Evolutionary conservation across 2,113 vertebrate species (phyloP), one percentile per base, ranked within the genome.

Genomic region (Urocolius indicus): DNA sequence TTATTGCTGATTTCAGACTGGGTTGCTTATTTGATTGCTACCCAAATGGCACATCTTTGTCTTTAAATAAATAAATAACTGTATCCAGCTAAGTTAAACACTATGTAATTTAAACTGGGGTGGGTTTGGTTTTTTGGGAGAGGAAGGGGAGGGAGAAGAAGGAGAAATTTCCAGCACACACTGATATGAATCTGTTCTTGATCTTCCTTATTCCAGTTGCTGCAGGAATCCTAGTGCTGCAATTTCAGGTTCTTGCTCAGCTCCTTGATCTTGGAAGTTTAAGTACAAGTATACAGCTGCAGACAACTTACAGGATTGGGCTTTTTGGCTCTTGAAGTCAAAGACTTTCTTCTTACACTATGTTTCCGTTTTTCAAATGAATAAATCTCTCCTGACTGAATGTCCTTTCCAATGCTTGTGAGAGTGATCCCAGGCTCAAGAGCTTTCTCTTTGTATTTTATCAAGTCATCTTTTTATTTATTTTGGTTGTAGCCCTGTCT

Each of bases 241-340:
- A 68, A 14, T 87, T 92, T 89, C 68, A 84, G 71, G 15, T 45
- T 90, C 61, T 88, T 69, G 18, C 26, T 71, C 45, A 67, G 43
- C 45, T 87, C 54, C 72, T 83, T 16, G 8, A 16, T 45, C 48
- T 61, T 62, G 49, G 41, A 55, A 72, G 22, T 72, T 67, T 43
- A 57, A 61, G n/a, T 9, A 57, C 32, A 48, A 88, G 55, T 84
- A 57, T 63, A 4, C 66, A 59, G 52, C 52, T 78, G 69, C 46
- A 63, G 78, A 6, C 38, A 54, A 12, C 29, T 22, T 27, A 5
- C 38, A 21, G 30, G 36, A 45, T 1, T 54, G 58, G 54, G 6
- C 6, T 45, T 79, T 81, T 34, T 1, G 18, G 46, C 8, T 76
- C 14, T 72, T 84, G 57, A 73, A 30, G 45, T 22, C 63, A 73